These are phyloP conservation scores for Strongylocentrotus purpuratus DNA, from an alignment of 35 echinoderm and acorn worm genomes.

Conservation along the genomic window DNA sequence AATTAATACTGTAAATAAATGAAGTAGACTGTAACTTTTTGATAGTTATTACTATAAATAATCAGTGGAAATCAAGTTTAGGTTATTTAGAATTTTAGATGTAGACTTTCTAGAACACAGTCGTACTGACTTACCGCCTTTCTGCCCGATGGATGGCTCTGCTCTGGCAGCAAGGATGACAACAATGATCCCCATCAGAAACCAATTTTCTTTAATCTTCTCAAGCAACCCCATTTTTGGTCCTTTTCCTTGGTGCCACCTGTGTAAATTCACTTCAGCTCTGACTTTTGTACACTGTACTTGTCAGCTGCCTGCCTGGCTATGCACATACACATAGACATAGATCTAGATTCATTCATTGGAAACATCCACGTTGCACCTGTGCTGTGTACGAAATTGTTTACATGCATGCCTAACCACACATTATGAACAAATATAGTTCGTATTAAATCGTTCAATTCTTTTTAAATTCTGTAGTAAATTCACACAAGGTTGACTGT, in stretches of 20 bases:
- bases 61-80: no score
- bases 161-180: slow-evolving; percentile 75
- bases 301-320: no score
- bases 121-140: slow-evolving; percentile 76
- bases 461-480: not conserved
- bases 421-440: not conserved
- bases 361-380: not conserved
- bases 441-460: not conserved
- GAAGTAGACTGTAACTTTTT: no score
- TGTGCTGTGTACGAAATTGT: not conserved
- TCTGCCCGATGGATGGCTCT: slow-evolving; percentile 82
- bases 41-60: no score
- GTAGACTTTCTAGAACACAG: no score
- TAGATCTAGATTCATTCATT: not conserved
- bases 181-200: slow-evolving; percentile 84
- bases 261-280: not conserved
- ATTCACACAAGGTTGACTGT: not conserved
- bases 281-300: no score
- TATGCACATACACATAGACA: not conserved
- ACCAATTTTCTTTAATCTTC: slow-evolving; percentile 93
- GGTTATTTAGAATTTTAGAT: no score
- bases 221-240: slow-evolving; percentile 76
- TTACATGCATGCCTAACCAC: not conserved
- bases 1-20: no score
- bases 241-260: not conserved